A percentile compares a stretch with the other conserved stretches of the same genome.
phyloP scores from a whole-genome alignment of 64 coral and sea anemone species.

The Montipora foliosa region DNA sequence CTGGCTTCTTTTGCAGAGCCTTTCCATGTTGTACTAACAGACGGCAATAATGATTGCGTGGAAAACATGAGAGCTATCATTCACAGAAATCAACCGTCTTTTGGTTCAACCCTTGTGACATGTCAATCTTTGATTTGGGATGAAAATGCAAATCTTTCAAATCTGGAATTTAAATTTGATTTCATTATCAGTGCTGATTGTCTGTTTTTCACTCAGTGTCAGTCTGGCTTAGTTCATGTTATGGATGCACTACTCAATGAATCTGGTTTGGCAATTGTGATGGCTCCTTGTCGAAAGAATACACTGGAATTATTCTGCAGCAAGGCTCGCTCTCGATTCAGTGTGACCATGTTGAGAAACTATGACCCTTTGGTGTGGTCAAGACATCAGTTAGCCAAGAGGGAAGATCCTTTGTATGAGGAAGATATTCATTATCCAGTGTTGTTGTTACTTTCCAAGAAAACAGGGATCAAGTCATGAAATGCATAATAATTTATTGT shows the following conservation, averaged over 20 bases:
- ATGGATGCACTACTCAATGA: slow-evolving; percentile 26
- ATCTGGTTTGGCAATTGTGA: slow-evolving; percentile 33
- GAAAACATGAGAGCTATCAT: slow-evolving; percentile 26
- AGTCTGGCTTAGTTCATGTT: slow-evolving; percentile 19
- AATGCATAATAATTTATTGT: no score
- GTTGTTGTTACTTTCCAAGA: slow-evolving; percentile 35
- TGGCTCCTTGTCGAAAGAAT: slow-evolving; percentile 50
- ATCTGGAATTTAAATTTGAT: slow-evolving; percentile 29
- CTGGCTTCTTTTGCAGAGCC: slow-evolving; percentile 10
- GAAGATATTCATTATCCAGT: slow-evolving; percentile 74
- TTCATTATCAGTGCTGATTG: slow-evolving; percentile 40
- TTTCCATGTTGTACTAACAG: slow-evolving; percentile 4
- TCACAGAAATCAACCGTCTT: not conserved
- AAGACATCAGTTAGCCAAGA: slow-evolving; percentile 30
- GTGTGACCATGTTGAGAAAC: slow-evolving; percentile 5
- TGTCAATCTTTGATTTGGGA: not conserved
- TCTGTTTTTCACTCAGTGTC: slow-evolving; percentile 20
- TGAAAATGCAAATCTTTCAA: not conserved
- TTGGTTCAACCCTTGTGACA: slow-evolving; percentile 6
- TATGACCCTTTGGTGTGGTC: slow-evolving; percentile 50
- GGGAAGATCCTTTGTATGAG: slow-evolving; percentile 42
- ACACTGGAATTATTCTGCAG: slow-evolving; percentile 66
- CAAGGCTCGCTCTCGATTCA: slow-evolving; percentile 29
- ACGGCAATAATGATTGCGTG: slow-evolving; percentile 12
- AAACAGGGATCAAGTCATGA: not conserved